Conservation (phyloP, 1,140 invertebrate species). For the Atta texana region DNA sequence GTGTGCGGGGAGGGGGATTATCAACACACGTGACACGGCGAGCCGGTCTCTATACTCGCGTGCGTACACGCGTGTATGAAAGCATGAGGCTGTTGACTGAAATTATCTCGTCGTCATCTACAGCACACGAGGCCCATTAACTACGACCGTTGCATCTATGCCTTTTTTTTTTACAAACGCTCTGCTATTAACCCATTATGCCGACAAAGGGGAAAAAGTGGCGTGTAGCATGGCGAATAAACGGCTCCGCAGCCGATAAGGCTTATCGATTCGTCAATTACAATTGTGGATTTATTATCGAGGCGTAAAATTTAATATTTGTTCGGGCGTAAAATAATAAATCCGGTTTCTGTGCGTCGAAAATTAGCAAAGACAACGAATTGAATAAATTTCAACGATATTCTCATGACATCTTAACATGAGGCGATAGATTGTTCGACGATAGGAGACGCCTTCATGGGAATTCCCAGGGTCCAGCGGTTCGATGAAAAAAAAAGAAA, state of each 20-base stretch:
- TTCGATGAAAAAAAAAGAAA: neutral
- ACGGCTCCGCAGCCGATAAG: constrained; percentile 26
- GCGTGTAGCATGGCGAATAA: constrained; percentile 35
- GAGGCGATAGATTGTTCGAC: neutral
- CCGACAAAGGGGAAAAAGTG: constrained; percentile 30
- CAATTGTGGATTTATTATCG: constrained; percentile 55
- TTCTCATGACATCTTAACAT: neutral
- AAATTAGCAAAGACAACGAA: constrained; percentile 11
- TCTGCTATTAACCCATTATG: constrained; percentile 60
- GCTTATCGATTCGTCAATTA: constrained; percentile 50
- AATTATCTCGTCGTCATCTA: constrained; percentile 71
- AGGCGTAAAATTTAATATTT: too few species aligned
- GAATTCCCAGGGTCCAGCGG: neutral
- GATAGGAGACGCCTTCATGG: neutral
- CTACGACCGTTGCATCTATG: constrained; percentile 64
- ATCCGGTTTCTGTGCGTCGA: constrained; percentile 16
- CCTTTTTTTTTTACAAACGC: constrained; percentile 55
- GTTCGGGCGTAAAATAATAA: constrained; percentile 33
- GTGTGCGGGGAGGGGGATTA: constrained; percentile 17
- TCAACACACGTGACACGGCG: neutral
- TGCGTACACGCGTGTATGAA: neutral
- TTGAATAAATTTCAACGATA: constrained; percentile 7
- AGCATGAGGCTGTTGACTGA: constrained; percentile 51
- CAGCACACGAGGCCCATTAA: constrained; percentile 51
- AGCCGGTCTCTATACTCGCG: neutral